Conservation (phyloP, 2,888 invertebrate species). For the Drosophila antonietae region DNA sequence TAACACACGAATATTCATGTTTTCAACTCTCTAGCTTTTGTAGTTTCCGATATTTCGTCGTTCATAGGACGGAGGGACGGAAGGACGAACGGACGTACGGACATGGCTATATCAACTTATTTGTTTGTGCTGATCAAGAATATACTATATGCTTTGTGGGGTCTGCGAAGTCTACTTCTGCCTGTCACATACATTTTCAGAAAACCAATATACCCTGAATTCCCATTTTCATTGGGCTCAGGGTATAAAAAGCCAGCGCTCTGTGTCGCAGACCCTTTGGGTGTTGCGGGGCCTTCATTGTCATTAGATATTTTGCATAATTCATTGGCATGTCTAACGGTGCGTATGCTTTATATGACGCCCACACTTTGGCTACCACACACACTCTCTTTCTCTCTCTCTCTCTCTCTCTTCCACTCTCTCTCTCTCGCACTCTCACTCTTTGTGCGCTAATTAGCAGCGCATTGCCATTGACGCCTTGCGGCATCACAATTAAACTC, state of each 20-base stretch:
- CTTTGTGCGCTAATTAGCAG: constrained; percentile 71
- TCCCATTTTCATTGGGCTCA: neutral
- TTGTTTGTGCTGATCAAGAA: no score
- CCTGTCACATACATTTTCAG: no score
- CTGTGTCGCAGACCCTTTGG: constrained; percentile 23
- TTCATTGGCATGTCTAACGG: constrained; percentile 77
- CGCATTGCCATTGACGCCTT: constrained; percentile 67
- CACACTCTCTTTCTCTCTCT: neutral
- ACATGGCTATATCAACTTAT: no score
- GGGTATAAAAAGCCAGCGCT: constrained; percentile 31
- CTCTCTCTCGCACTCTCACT: neutral
- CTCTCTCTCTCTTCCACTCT: neutral
- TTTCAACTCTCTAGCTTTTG: no score
- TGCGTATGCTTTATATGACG: constrained; percentile 70
- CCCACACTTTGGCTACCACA: constrained; percentile 1
- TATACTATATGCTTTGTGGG: no score
- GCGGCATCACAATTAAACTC: constrained; percentile 47
- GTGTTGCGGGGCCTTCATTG: constrained; percentile 16
- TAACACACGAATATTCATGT: no score
- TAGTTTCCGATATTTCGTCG: no score
- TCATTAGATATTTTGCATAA: constrained; percentile 71
- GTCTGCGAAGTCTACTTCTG: no score
- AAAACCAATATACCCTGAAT: no score
- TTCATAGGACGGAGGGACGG: no score
- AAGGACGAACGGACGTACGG: no score